phyloP scores from a whole-genome alignment of 2,888 invertebrate species.

The Andrena flavipes region DNA sequence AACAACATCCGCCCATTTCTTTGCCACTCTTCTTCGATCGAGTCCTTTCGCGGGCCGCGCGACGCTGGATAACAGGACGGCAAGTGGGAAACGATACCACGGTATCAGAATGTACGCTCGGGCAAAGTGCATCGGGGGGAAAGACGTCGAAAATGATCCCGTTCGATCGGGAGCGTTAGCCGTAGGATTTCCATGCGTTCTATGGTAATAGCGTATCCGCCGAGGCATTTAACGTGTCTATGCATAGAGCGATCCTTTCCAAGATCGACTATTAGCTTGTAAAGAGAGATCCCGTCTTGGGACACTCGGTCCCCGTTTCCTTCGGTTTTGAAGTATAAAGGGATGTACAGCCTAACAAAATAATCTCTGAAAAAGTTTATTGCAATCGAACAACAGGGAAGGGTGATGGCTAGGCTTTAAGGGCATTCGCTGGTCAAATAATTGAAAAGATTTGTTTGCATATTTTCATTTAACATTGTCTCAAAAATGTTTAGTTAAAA shows the following conservation, averaged over 20 bases:
- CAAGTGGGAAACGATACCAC: conserved; percentile 11
- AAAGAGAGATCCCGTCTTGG: background rate
- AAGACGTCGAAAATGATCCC: conserved; percentile 15
- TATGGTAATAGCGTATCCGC: conserved; percentile 27
- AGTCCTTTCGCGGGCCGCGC: conserved; percentile 11
- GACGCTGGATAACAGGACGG: background rate
- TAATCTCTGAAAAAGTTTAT: no score
- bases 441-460: no score
- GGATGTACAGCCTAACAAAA: no score
- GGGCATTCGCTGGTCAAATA: no score
- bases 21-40: background rate
- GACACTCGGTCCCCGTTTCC: background rate
- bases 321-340: background rate
- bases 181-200: conserved; percentile 2
- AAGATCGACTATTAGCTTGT: conserved; percentile 20
- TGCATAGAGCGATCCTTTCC: conserved; percentile 2
- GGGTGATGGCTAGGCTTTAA: no score
- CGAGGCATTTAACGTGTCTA: conserved; percentile 26
- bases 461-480: no score
- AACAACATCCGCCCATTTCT: conserved; percentile 22
- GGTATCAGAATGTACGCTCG: conserved; percentile 7
- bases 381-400: no score
- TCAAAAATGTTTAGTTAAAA: no score
- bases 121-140: background rate
- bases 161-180: background rate